Evolutionary conservation across 2,888 invertebrate genomes (phyloP).

Genomic region (Galerucella calmariensis): DNA sequence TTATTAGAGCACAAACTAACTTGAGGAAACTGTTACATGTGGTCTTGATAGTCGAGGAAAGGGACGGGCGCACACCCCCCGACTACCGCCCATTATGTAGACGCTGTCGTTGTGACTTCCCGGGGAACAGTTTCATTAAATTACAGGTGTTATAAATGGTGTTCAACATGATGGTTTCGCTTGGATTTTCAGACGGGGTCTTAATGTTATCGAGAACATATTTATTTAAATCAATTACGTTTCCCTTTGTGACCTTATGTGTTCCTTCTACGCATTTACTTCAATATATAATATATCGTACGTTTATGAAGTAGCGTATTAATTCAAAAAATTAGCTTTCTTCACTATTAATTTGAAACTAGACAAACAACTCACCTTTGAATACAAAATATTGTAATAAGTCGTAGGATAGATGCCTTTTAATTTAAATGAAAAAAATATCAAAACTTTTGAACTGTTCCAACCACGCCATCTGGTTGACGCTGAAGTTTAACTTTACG

Average conservation of each 20-base stretch:
- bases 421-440: no score
- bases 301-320: background rate
- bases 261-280: background rate
- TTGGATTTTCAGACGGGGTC: conserved; percentile 20
- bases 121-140: conserved; percentile 36
- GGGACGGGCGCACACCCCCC: conserved; percentile 31
- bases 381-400: no score
- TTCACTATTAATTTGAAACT: no score
- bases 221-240: conserved; percentile 31
- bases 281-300: background rate
- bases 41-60: conserved; percentile 53
- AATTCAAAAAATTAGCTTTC: no score
- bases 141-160: conserved; percentile 43
- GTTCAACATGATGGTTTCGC: conserved; percentile 32
- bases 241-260: conserved; percentile 1
- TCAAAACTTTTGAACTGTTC: no score
- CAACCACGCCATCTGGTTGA: no score
- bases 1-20: conserved; percentile 62
- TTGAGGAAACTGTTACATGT: conserved; percentile 62
- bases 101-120: conserved; percentile 31
- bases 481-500: no score
- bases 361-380: no score
- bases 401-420: no score
- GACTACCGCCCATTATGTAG: conserved; percentile 27
- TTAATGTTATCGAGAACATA: conserved; percentile 28